Conservation (phyloP, 2,797 vertebrate species). For the Trachops cirrhosus region DNA sequence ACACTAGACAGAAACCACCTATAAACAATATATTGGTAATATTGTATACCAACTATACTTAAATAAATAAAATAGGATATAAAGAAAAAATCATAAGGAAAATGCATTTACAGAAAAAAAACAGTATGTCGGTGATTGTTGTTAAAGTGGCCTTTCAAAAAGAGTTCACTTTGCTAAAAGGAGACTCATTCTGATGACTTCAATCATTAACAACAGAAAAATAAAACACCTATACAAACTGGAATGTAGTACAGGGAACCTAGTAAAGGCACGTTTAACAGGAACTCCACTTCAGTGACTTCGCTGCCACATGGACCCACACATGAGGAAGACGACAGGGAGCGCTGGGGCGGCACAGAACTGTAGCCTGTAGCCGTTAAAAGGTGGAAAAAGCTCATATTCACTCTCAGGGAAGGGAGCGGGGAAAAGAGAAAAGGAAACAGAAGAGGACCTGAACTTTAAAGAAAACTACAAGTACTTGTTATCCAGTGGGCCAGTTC, state of each 20-base stretch:
- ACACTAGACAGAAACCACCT: conserved; percentile 85
- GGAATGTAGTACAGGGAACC: conserved; percentile 75
- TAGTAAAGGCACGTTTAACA: conserved; percentile 76
- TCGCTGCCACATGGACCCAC: conserved; percentile 63
- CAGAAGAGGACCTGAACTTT: conserved; percentile 54
- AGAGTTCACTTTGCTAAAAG: conserved; percentile 83
- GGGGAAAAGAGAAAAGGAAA: conserved; percentile 22
- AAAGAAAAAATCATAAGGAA: background rate
- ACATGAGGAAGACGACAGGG: conserved; percentile 62
- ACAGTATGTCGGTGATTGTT: conserved; percentile 73
- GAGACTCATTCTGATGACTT: conserved; percentile 79
- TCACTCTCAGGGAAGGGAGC: conserved; percentile 54
- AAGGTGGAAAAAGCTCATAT: conserved; percentile 60
- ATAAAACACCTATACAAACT: conserved; percentile 80
- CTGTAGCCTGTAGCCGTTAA: conserved; percentile 46
- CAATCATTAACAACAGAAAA: conserved; percentile 80
- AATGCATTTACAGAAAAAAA: background rate
- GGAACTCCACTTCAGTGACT: conserved; percentile 69
- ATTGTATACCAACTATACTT: background rate
- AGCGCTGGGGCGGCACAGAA: conserved; percentile 46
- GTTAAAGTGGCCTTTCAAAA: conserved; percentile 84
- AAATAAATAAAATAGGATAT: background rate
- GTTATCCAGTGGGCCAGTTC: conserved; percentile 61
- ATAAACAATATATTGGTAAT: conserved; percentile 78
- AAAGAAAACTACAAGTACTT: conserved; percentile 54